A percentile compares a stretch with the other conserved stretches of the same genome.
These are phyloP conservation scores for Lipotes vexillifer DNA, from an alignment of 2,113 vertebrate genomes.

Conservation along the genomic window DNA sequence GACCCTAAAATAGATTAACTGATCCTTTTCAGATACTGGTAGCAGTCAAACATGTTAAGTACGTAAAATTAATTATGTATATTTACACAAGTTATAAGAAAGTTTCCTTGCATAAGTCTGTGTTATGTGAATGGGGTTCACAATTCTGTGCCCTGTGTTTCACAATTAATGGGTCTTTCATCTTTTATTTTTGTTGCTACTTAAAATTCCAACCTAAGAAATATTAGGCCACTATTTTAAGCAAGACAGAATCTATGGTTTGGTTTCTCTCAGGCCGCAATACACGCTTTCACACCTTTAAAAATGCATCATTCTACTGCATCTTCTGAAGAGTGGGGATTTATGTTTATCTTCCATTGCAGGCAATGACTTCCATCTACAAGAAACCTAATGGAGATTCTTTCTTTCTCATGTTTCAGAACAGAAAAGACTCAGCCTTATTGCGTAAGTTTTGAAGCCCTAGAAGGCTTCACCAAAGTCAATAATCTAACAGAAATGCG, in stretches of 20 bases:
- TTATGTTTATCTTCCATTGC: conserved; percentile 22
- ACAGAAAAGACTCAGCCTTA: background rate
- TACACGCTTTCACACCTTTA: background rate
- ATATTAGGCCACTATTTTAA: conserved; percentile 33
- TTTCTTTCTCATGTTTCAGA: background rate
- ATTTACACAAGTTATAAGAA: conserved; percentile 40
- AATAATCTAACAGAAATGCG: background rate
- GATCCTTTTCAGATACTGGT: conserved; percentile 8
- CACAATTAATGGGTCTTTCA: conserved; percentile 22
- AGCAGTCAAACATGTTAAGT: background rate
- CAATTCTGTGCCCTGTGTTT: background rate
- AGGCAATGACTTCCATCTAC: conserved; percentile 3
- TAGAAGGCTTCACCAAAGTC: background rate
- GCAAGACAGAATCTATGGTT: background rate
- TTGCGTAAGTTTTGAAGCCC: background rate
- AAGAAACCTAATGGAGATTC: conserved; percentile 20
- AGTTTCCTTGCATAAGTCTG: conserved; percentile 3
- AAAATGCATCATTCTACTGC: conserved; percentile 36
- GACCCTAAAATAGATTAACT: background rate
- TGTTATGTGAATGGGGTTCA: background rate
- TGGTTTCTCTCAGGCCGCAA: conserved; percentile 1
- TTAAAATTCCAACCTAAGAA: conserved; percentile 60
- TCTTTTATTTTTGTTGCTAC: conserved; percentile 49
- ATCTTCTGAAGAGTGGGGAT: conserved; percentile 50
- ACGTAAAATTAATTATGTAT: background rate